Base-by-base conservation (phyloP, 2,888 invertebrate species). In the Syritta pipiens region DNA sequence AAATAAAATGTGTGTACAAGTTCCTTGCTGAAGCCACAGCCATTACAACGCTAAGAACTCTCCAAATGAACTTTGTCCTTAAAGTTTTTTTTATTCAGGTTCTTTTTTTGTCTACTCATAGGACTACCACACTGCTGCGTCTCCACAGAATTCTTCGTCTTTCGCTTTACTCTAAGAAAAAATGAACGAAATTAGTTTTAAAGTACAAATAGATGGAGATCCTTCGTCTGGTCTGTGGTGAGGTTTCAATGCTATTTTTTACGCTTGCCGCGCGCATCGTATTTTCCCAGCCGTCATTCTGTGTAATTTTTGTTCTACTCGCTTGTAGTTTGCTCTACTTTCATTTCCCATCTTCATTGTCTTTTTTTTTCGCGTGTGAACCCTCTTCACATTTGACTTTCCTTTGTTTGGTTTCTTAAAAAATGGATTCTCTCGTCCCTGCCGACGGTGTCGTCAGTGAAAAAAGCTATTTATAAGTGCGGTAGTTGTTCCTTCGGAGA, bases 181-280 rank as follows among this genome's bases (percentile, higher is more conserved):
- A 19, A 57, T 30, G 72, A 65, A 48, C 40, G 65, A 77, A 77
- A 77, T 77, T 77, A 65, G 77, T 77, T 77, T 77, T 65, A 72
- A 77, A 71, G 53, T 59, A 72, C 65, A 77, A 72, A 77, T 72
- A 72, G 72, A 77, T 72, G 72, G 53, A 48, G 59, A 72, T 60
- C 40, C 48, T 55, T 48, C 65, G 65, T 72, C 65, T 55, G 72
- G 72, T 77, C 48, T 72, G 77, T 53, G 71, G 59, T 60, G 12
- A 40, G 53, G 53, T 32, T 72, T 30, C 26, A 37, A 6, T 14
- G 30, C 20, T 7, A 22, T 19, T 4, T 17, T 10, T 37, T 28
- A 9, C 48, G 3, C 22, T 26, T 37, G 30, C 32, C n/a, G 10
- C 44, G 22, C 57, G 35, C 22, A 42, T 48, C 12, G 22, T 30